Conservation (phyloP, 2,113 vertebrate genomes). For the Myrmecophaga tridactyla region DNA sequence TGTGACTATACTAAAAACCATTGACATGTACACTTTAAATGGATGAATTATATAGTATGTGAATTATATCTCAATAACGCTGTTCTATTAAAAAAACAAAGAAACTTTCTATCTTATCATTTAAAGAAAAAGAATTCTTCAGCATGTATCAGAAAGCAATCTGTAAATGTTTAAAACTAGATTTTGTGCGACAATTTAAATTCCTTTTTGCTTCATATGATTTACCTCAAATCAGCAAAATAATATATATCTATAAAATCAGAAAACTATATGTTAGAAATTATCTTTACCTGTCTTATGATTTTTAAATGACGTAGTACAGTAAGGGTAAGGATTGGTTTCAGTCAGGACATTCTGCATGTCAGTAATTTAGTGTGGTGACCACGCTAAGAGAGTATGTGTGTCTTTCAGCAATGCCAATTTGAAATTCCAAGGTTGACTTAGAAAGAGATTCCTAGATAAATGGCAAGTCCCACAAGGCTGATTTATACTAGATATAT, state of each 20-base stretch:
- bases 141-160: neutral
- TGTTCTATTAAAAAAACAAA: neutral
- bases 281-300: neutral
- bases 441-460: neutral
- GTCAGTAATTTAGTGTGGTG: neutral
- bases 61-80: neutral
- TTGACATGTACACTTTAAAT: neutral
- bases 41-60: neutral
- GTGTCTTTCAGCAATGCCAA: neutral
- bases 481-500: neutral
- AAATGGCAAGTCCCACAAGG: neutral
- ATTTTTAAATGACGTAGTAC: neutral
- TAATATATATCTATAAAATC: neutral
- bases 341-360: neutral
- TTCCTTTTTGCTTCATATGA: slow-evolving; percentile 16
- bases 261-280: neutral
- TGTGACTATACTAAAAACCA: neutral
- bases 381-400: neutral
- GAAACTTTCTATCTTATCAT: neutral
- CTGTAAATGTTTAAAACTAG: neutral
- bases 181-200: slow-evolving; percentile 29
- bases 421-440: neutral
- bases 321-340: neutral
- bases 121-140: neutral
- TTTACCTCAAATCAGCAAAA: neutral